These are phyloP conservation scores for Alces alces DNA, from an alignment of 2,113 vertebrate genomes.

Conservation along the genomic window DNA sequence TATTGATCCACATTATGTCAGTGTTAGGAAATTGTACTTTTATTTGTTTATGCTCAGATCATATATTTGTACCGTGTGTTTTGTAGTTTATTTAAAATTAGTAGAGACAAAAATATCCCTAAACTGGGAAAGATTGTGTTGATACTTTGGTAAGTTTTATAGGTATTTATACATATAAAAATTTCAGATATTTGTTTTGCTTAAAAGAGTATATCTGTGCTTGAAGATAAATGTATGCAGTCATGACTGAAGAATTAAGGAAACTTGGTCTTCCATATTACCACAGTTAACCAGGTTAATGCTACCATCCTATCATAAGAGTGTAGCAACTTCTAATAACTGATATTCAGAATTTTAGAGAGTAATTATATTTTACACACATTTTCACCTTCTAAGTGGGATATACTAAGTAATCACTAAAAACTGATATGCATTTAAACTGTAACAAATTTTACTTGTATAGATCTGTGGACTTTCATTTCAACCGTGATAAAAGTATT, in stretches of 20 bases:
- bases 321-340: not conserved
- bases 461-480: not conserved
- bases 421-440: not conserved
- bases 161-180: constrained; percentile 12
- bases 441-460: not conserved
- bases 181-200: not conserved
- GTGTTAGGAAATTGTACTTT: not conserved
- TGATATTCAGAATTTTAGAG: constrained; percentile 9
- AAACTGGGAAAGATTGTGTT: not conserved
- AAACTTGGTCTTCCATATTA: not conserved
- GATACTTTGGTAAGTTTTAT: not conserved
- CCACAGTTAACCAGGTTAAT: not conserved
- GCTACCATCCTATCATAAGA: not conserved
- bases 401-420: not conserved
- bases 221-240: not conserved
- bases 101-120: not conserved
- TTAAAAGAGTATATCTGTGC: not conserved
- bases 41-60: not conserved
- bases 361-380: not conserved
- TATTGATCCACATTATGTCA: not conserved
- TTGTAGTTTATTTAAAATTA: not conserved
- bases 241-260: not conserved
- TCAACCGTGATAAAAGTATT: constrained; percentile 28
- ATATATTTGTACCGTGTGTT: not conserved
- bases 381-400: constrained; percentile 3